These are phyloP conservation scores for Drosophila peninsularis DNA, from an alignment of 2,888 invertebrate species.

Conservation along the genomic window DNA sequence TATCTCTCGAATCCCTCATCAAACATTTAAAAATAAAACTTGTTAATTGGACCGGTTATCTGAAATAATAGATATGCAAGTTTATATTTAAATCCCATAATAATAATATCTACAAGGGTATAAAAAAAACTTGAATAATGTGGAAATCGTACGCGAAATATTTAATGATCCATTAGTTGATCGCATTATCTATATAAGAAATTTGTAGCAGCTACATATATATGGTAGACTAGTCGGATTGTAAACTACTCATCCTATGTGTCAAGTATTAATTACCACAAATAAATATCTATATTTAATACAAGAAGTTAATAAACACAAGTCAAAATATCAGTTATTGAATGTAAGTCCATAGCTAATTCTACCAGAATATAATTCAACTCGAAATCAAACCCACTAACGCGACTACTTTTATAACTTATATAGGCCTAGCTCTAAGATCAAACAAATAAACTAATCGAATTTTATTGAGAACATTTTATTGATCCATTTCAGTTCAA, in stretches of 20 bases:
- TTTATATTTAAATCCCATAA: neutral
- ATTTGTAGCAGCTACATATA: slow-evolving; percentile 57
- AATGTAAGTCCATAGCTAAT: slow-evolving; percentile 47
- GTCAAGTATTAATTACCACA: slow-evolving; percentile 55
- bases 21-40: no score
- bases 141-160: slow-evolving; percentile 17
- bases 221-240: slow-evolving; percentile 53
- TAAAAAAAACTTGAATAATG: neutral
- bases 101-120: slow-evolving; percentile 8
- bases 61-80: no score
- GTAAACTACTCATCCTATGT: slow-evolving; percentile 58
- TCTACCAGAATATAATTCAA: slow-evolving; percentile 59
- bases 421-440: slow-evolving; percentile 50
- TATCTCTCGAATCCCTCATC: no score
- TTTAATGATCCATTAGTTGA: slow-evolving; percentile 26
- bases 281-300: slow-evolving; percentile 19
- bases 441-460: slow-evolving; percentile 15
- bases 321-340: slow-evolving; percentile 57
- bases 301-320: slow-evolving; percentile 11
- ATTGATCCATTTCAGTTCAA: neutral
- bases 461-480: slow-evolving; percentile 3
- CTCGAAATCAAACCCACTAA: slow-evolving; percentile 43
- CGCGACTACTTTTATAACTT: slow-evolving; percentile 57
- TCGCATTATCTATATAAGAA: slow-evolving; percentile 43
- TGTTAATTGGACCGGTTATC: no score